These are phyloP conservation scores for Chinchilla lanigera DNA, from an alignment of 2,113 vertebrate species.

Conservation along the genomic window DNA sequence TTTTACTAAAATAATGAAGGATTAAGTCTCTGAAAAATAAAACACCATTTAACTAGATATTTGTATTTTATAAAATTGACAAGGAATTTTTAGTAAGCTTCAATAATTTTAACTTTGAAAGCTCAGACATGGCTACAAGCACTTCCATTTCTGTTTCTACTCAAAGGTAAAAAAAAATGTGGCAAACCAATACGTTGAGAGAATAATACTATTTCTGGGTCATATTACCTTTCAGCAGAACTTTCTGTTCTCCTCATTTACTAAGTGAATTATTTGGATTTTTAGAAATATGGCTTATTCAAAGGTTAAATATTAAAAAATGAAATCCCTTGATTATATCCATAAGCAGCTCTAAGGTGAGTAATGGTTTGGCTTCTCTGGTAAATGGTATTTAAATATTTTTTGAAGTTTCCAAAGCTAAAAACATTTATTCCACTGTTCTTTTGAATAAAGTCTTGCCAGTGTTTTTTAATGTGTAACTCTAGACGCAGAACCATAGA, in stretches of 20 bases:
- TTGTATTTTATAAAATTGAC: neutral
- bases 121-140: neutral
- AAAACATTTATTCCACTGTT: neutral
- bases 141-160: conserved; percentile 46
- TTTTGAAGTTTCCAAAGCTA: conserved; percentile 24
- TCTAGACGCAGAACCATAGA: neutral
- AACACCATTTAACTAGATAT: neutral
- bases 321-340: neutral
- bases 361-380: conserved; percentile 37
- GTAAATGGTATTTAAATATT: neutral
- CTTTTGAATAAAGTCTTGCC: neutral
- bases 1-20: neutral
- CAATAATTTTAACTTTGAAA: neutral
- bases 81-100: neutral
- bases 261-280: conserved; percentile 15
- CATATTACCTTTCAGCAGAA: neutral
- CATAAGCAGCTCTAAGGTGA: neutral
- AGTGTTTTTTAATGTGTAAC: neutral
- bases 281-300: conserved; percentile 42
- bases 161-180: conserved; percentile 48
- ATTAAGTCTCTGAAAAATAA: neutral
- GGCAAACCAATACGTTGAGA: neutral
- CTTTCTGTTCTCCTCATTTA: conserved; percentile 5
- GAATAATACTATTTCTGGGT: neutral
- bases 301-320: neutral